Base-by-base conservation (phyloP, 2,888 invertebrate species). In the Bembecia ichneumoniformis region DNA sequence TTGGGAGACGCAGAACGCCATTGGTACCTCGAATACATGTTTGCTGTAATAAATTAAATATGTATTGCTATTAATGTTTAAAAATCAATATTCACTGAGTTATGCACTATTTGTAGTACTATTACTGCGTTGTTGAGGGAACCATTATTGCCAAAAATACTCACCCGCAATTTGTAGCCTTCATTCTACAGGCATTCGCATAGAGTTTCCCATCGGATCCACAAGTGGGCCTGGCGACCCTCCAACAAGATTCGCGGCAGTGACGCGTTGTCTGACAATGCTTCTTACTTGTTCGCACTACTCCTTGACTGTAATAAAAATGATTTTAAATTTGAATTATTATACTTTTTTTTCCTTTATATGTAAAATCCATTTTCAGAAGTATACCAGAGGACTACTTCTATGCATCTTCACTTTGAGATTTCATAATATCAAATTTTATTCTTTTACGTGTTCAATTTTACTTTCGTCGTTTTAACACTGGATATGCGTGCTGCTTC, bases 231-330 rank as follows among this genome's bases (percentile, higher is more conserved):
- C 94, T 90, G 46, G 95, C 95, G 14, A 94, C 95, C 35, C 96
- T 90, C 95, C 96, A 96, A 72, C 96, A 96, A 2, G 95, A 94
- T 74, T 96, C 96, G 20, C 96, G 90, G 74, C 96, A 96, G 78
- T 96, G 96, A 53, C 96, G 89, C 0, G 96, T 96, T 34, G 95
- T 96, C 70, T 96, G 96, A 68, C 96, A 96, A 68, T 96, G 94
- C 74, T 96, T 96, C 80, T 95, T 94, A 67, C 93, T 94, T 9
- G 96, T 95, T 56, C 93, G 90, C 11, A 96, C 94, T 3, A 94
- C 94, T 14, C 94, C 94, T 90, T 94, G 94, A 1, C 94, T 94
- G 80, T 36, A 87, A 86, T 7, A 40, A 9, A 2, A 28, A 28
- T 28, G 9, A 7, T 28, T 28, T 28, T 28, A 28, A 7, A 28